Base-by-base conservation (phyloP, 2,113 vertebrate species). In the Isichthys henryi region DNA sequence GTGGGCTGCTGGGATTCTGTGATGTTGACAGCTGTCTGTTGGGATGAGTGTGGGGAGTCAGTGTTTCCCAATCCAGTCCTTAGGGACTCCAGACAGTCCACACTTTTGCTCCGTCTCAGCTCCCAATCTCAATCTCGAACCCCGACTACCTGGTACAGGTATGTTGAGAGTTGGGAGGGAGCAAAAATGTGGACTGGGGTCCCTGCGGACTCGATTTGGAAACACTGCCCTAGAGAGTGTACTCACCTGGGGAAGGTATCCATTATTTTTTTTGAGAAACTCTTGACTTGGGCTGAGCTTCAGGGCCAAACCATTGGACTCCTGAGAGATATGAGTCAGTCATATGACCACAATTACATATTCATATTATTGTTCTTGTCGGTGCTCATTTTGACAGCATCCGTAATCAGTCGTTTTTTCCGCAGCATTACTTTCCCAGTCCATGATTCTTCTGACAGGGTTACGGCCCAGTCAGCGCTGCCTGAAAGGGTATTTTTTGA, bases 171-270 rank as follows among this genome's bases (percentile, higher is more conserved):
- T 66, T 27, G 62, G 27, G 62, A 70, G 62, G 10, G 62, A 70
- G 11, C n/a, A 70, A 70, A 70, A 31, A 70, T 31, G n/a, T 70
- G 10, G n/a, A 70, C 62, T 70, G 23, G 23, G 8, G 58, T n/a
- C 58, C 53, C n/a, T 66, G 58, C 3, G n/a, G 62, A 66, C 62
- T 66, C n/a, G n/a, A 66, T 27, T 66, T 27, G 62, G 9, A 66
- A 66, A 66, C n/a, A 27, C n/a, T 70, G 2, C 45, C 19, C 45
- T 3, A 11, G 80, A 9, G 50, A 89, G 27, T 17, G 21, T 56
- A 27, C 50, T 94, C 92, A 99, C 98, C 97, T 97, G 96, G 3
- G 96, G 92, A 3, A 96, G 90, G 50, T 95, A 95, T 88, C 96
- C 96, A 39, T 97, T 97, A 90, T 90, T 94, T 5, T 95, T 94